Evolutionary conservation across 1,140 invertebrate genomes (phyloP).

Genomic region (Diuraphis noxia): DNA sequence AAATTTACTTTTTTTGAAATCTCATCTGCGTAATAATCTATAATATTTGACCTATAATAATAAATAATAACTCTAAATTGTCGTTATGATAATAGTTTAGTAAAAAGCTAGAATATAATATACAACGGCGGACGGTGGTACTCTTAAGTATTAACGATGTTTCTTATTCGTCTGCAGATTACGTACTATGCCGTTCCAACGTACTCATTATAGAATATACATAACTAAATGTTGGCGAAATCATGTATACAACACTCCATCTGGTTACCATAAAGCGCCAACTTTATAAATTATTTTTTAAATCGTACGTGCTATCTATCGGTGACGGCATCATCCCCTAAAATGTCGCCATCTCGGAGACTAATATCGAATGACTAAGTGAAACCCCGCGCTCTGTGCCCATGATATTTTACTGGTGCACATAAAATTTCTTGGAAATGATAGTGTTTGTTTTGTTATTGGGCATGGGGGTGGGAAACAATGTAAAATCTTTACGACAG

Average conservation of each 20-base stretch:
- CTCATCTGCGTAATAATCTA: background rate
- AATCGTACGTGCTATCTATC: background rate
- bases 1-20: background rate
- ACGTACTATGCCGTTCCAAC: background rate
- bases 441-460: background rate
- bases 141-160: background rate
- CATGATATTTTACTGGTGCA: background rate
- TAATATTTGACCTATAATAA: background rate
- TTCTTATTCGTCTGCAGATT: background rate
- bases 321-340: background rate
- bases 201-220: background rate
- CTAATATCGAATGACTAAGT: background rate
- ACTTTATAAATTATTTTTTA: background rate
- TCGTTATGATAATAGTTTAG: background rate
- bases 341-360: slow-evolving; percentile 17
- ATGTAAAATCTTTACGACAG: background rate
- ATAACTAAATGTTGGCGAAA: background rate
- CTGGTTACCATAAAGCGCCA: background rate
- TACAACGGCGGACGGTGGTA: background rate
- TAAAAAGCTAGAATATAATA: background rate
- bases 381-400: background rate
- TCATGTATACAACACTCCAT: background rate
- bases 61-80: background rate
- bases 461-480: background rate
- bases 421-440: background rate